Evolutionary conservation across 1,140 invertebrate genomes (phyloP), one percentile per base, ranked within the genome.

Genomic region (Drosophila arawakana): DNA sequence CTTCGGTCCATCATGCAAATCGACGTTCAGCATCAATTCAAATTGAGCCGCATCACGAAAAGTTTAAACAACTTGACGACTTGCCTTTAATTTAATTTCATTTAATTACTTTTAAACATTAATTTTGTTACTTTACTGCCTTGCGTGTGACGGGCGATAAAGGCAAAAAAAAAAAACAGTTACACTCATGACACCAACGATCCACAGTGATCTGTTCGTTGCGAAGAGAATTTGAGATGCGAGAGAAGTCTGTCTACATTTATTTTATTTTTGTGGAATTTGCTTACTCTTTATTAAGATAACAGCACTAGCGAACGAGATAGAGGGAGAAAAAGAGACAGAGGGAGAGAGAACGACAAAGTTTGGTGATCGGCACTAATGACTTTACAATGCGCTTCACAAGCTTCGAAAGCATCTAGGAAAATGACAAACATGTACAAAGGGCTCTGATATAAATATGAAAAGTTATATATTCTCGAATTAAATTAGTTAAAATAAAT

Each of bases 11-110:
- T 65, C 72, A 77, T 86, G 73, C 80, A 69, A 77, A 82, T 75
- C 72, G 75, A 76, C 67, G 60, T 78, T 65, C 65, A 43, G 60
- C 55, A 84, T 49, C 49, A 69, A 70, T 84, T 80, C 62, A 77
- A 84, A 61, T 63, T 76, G 47, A 65, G 60, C 44, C 59, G 18
- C 21, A 69, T 37, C 37, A 35, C 63, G 78, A 78, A 85, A 78
- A 73, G 72, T 81, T 86, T 6, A 73, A 75, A 73, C 83, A 63
- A 81, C 82, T 85, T 55, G 81, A 70, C 57, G 81, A 86, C 76
- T 70, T 69, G 72, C 55, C 65, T 81, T 86, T 77, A 79, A 82
- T 82, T 85, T 86, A 54, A 85, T 82, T 85, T 86, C 52, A 85
- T 82, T 85, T 86, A 81, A 86, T 82, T 84, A 83, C 81, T 63